phyloP scores from a whole-genome alignment of 1,140 invertebrate genomes.

The Piezodorus guildinii region DNA sequence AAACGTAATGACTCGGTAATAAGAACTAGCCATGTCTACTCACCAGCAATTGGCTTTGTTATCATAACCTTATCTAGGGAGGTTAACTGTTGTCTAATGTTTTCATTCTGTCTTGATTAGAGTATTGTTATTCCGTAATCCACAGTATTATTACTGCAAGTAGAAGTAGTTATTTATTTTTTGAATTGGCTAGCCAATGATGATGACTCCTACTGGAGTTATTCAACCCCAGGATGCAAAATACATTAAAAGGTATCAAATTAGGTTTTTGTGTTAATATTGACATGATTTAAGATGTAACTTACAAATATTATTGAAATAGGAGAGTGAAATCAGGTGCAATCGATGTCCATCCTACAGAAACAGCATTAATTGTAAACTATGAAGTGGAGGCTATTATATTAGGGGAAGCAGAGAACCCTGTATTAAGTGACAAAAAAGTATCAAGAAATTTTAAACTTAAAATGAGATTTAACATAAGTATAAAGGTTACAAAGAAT shows the following conservation, averaged over 20 bases:
- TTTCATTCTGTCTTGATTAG: no score
- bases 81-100: neutral
- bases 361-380: slow-evolving; percentile 79
- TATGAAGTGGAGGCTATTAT: slow-evolving; percentile 82
- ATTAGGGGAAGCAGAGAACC: slow-evolving; percentile 68
- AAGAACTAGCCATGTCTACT: slow-evolving; percentile 35
- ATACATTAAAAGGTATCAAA: slow-evolving; percentile 26
- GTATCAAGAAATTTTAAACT: slow-evolving; percentile 33
- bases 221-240: slow-evolving; percentile 29
- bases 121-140: no score
- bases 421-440: slow-evolving; percentile 75
- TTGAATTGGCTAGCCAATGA: neutral
- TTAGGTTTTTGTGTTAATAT: neutral
- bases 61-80: no score
- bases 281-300: neutral
- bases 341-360: slow-evolving; percentile 81
- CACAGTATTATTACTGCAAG: no score
- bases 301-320: slow-evolving; percentile 25
- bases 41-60: no score
- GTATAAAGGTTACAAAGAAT: slow-evolving; percentile 13
- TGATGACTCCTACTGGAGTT: slow-evolving; percentile 23
- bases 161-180: neutral
- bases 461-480: neutral
- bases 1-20: slow-evolving; percentile 58
- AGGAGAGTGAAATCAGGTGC: slow-evolving; percentile 71